phyloP scores from a whole-genome alignment of 2,888 invertebrate genomes.

The Carabus problematicus region DNA sequence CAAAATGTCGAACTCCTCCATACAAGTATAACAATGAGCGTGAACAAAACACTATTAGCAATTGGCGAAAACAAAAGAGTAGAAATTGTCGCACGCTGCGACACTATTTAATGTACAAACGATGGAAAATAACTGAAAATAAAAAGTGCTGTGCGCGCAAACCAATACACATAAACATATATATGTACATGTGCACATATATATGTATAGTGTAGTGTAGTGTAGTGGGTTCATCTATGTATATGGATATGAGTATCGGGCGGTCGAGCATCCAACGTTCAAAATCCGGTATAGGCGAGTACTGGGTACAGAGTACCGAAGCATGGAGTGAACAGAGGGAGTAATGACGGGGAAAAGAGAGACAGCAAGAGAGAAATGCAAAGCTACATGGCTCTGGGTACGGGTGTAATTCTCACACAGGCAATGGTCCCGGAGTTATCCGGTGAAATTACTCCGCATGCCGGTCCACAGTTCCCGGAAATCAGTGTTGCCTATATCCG shows the following conservation, averaged over 20 bases:
- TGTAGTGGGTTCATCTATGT: too few species aligned
- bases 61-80: neutral
- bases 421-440: slow-evolving; percentile 55
- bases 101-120: slow-evolving; percentile 24
- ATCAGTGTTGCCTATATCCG: slow-evolving; percentile 54
- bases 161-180: too few species aligned
- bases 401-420: slow-evolving; percentile 54
- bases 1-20: too few species aligned
- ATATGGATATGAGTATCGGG: too few species aligned
- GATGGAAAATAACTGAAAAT: neutral
- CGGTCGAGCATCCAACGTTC: too few species aligned
- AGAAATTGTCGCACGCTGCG: slow-evolving; percentile 16
- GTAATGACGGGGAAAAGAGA: too few species aligned
- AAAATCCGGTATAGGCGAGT: too few species aligned
- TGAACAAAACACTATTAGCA: slow-evolving; percentile 27
- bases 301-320: too few species aligned
- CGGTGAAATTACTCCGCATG: slow-evolving; percentile 54
- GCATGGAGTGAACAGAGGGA: too few species aligned
- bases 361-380: slow-evolving; percentile 15
- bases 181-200: neutral
- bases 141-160: neutral
- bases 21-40: slow-evolving; percentile 11
- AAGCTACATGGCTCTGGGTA: slow-evolving; percentile 49
- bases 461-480: slow-evolving; percentile 51
- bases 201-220: too few species aligned